phyloP scores from a whole-genome alignment of 2,888 invertebrate genomes.

The Drosophila multiciliata region DNA sequence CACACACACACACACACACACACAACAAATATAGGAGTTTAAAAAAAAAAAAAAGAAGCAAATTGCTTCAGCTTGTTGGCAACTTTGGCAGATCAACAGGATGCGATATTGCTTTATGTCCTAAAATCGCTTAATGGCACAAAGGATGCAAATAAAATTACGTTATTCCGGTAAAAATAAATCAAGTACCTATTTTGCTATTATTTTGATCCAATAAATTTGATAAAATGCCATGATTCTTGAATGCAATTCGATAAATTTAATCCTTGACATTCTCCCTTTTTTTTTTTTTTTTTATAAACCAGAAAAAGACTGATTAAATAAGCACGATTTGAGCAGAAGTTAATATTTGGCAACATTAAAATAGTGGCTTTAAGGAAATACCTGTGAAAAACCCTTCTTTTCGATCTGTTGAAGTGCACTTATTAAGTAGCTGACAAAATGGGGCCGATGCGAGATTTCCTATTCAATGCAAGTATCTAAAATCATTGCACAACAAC shows the following conservation, averaged over 20 bases:
- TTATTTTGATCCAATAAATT: background rate
- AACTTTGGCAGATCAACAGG: constrained; percentile 28
- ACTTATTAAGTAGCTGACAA: background rate
- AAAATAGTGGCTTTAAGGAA: background rate
- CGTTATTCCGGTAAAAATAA: background rate
- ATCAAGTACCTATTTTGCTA: background rate
- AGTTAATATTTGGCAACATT: background rate
- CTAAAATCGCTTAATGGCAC: background rate
- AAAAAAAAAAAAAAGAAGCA: background rate
- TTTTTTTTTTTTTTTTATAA: background rate
- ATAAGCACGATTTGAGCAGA: background rate
- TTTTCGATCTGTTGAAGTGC: constrained; percentile 7
- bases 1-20: background rate
- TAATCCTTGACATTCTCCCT: background rate
- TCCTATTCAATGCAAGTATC: constrained; percentile 1
- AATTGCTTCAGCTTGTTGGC: background rate
- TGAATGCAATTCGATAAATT: background rate
- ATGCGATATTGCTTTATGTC: constrained; percentile 13
- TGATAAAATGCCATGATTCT: background rate
- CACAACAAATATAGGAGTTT: too few relatives aligned
- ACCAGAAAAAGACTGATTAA: too few relatives aligned
- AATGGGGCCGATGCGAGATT: constrained; percentile 1
- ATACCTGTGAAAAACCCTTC: background rate
- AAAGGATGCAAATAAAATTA: background rate
- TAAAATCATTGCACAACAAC: constrained; percentile 16